Evolutionary conservation across 2,888 invertebrate species (phyloP).

Genomic region (Pandemis cinnamomeana): DNA sequence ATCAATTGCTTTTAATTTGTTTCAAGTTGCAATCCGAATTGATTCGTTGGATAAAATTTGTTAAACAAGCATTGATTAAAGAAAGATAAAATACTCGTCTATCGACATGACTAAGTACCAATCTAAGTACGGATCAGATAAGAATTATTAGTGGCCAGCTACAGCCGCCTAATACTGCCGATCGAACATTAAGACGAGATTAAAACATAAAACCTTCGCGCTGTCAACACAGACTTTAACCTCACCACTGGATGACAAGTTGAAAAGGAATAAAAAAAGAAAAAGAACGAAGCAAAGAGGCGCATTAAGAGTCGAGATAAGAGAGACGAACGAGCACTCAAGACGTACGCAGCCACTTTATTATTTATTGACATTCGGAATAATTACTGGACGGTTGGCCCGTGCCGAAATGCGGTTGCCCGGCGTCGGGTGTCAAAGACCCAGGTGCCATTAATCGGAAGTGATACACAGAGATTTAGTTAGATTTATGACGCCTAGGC

Average conservation of each 20-base stretch:
- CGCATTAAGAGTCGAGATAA: constrained; percentile 84
- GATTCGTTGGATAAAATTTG: constrained; percentile 31
- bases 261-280: constrained; percentile 76
- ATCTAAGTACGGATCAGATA: constrained; percentile 69
- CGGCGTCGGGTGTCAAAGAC: constrained; percentile 36
- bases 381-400: constrained; percentile 80
- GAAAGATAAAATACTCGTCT: constrained; percentile 27
- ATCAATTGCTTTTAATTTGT: constrained; percentile 61
- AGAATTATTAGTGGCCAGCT: constrained; percentile 56
- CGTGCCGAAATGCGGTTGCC: constrained; percentile 67
- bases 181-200: constrained; percentile 76
- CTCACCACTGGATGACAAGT: constrained; percentile 73
- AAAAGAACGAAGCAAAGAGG: constrained; percentile 80
- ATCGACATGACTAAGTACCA: constrained; percentile 55
- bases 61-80: constrained; percentile 32
- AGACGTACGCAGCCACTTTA: constrained; percentile 75
- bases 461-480: constrained; percentile 5
- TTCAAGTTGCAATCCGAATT: constrained; percentile 39
- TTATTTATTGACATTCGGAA: constrained; percentile 85
- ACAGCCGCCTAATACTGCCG: constrained; percentile 64
- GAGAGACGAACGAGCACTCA: constrained; percentile 84
- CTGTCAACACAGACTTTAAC: constrained; percentile 82
- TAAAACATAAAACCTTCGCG: constrained; percentile 82
- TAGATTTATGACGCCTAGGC: background rate
- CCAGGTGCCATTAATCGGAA: constrained; percentile 31